These are phyloP conservation scores for Argyra leucocephala DNA, from an alignment of 2,888 invertebrate genomes.

Conservation along the genomic window DNA sequence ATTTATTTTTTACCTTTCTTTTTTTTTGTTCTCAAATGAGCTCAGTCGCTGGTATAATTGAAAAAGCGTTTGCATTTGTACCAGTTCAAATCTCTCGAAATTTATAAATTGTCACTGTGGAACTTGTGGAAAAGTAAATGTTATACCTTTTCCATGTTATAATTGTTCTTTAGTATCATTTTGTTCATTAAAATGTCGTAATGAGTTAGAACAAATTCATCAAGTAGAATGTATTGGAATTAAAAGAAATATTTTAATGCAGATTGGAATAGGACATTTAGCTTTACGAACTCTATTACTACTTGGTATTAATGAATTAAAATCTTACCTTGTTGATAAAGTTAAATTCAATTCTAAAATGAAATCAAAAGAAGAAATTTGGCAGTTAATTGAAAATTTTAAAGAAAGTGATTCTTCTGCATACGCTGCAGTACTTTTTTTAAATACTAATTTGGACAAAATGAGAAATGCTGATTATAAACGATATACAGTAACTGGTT, in stretches of 20 bases:
- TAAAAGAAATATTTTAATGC: slow-evolving; percentile 53
- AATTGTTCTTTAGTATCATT: slow-evolving; percentile 54
- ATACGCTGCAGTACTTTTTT: slow-evolving; percentile 44
- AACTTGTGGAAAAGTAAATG: slow-evolving; percentile 53
- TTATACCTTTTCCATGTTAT: slow-evolving; percentile 56
- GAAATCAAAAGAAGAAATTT: slow-evolving; percentile 7
- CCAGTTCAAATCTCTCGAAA: slow-evolving; percentile 38
- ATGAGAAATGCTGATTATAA: slow-evolving; percentile 57
- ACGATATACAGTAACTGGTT: slow-evolving; percentile 59
- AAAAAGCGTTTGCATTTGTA: slow-evolving; percentile 70
- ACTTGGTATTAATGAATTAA: slow-evolving; percentile 33
- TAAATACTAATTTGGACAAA: slow-evolving; percentile 62
- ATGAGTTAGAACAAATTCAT: slow-evolving; percentile 50
- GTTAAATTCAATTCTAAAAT: neutral
- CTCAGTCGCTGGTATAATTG: too few species aligned
- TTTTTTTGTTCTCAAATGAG: too few species aligned
- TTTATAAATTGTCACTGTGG: slow-evolving; percentile 52
- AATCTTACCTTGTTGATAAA: slow-evolving; percentile 9
- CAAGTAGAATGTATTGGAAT: slow-evolving; percentile 60
- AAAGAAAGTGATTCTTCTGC: neutral
- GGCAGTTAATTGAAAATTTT: slow-evolving; percentile 10
- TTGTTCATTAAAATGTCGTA: slow-evolving; percentile 54
- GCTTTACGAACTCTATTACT: slow-evolving; percentile 60
- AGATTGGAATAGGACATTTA: slow-evolving; percentile 68
- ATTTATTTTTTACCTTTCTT: too few species aligned